Evolutionary conservation across 2,888 invertebrate genomes (phyloP).

Genomic region (Osmoderma eremita): DNA sequence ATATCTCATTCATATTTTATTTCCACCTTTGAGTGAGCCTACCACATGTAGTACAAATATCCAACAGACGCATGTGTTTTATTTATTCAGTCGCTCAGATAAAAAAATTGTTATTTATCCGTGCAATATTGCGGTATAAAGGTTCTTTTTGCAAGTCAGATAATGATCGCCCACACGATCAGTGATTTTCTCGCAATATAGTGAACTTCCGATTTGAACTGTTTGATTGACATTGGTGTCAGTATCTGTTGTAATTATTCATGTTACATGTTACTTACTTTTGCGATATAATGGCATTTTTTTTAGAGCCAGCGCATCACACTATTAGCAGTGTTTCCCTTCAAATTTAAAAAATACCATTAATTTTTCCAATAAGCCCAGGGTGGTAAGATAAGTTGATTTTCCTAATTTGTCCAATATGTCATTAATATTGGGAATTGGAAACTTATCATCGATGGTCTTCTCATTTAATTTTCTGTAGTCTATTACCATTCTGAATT

Average conservation of each 20-base stretch:
- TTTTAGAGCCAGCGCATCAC: not conserved
- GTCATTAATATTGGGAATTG: not conserved
- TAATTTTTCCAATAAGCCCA: not conserved
- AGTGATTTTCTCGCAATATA: not conserved
- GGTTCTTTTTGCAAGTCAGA: too few relatives aligned
- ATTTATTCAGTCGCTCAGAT: too few relatives aligned
- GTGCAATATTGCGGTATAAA: too few relatives aligned
- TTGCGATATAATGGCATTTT: not conserved
- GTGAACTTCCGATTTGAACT: too few relatives aligned
- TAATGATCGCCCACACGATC: slow-evolving; percentile 27
- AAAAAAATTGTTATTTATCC: too few relatives aligned
- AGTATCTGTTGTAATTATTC: too few relatives aligned
- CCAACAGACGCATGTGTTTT: too few relatives aligned
- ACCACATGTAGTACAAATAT: too few relatives aligned
- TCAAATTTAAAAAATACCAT: slow-evolving; percentile 1
- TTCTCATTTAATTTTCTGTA: slow-evolving; percentile 27
- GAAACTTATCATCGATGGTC: slow-evolving; percentile 46
- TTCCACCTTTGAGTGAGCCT: too few relatives aligned
- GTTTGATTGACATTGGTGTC: too few relatives aligned
- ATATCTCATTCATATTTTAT: too few relatives aligned
- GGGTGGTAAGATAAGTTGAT: slow-evolving; percentile 8
- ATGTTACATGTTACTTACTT: not conserved
- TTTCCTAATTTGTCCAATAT: slow-evolving; percentile 47
- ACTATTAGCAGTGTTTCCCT: not conserved
- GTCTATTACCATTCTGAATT: slow-evolving; percentile 19